Percentiles rank a stretch among this genome's conserved stretches.
Conservation (phyloP, 2,888 invertebrate genomes). For the Caenorhabditis sp. region DNA sequence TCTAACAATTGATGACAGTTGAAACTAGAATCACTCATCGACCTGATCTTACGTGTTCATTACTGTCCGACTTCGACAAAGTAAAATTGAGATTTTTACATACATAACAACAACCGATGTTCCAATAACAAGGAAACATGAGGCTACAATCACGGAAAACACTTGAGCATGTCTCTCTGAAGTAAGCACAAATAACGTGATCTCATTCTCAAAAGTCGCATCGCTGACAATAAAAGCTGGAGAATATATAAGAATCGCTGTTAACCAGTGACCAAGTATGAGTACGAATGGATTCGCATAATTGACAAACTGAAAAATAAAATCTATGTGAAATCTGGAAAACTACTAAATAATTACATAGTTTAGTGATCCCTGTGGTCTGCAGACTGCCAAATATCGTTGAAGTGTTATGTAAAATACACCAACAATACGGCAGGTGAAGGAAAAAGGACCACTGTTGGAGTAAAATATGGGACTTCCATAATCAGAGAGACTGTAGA, state of each 20-base stretch:
- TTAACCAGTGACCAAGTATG: conserved; percentile 18
- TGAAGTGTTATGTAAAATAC: conserved; percentile 23
- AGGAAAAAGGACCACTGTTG: conserved; percentile 22
- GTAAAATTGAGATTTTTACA: conserved; percentile 10
- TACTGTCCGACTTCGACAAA: conserved; percentile 17
- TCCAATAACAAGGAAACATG: conserved; percentile 14
- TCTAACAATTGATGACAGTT: background rate
- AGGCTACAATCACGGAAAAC: conserved; percentile 20
- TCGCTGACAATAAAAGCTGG: conserved; percentile 24
- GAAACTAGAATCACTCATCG: no score
- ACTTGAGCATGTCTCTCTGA: conserved; percentile 9
- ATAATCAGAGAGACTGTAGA: conserved; percentile 5
- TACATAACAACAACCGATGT: conserved; percentile 18
- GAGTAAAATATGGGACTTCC: conserved; percentile 11
- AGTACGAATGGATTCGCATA: conserved; percentile 13
- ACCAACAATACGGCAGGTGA: conserved; percentile 17
- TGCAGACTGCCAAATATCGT: conserved; percentile 19
- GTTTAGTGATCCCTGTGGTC: conserved; percentile 15
- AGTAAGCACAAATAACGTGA: conserved; percentile 14
- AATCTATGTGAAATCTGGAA: background rate
- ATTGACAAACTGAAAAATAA: conserved; percentile 16
- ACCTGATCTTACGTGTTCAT: no score
- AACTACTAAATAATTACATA: conserved; percentile 13
- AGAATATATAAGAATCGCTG: conserved; percentile 22
- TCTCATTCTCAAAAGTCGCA: conserved; percentile 24